Conservation (phyloP, 2,888 invertebrate species). For the Agrochola lota region DNA sequence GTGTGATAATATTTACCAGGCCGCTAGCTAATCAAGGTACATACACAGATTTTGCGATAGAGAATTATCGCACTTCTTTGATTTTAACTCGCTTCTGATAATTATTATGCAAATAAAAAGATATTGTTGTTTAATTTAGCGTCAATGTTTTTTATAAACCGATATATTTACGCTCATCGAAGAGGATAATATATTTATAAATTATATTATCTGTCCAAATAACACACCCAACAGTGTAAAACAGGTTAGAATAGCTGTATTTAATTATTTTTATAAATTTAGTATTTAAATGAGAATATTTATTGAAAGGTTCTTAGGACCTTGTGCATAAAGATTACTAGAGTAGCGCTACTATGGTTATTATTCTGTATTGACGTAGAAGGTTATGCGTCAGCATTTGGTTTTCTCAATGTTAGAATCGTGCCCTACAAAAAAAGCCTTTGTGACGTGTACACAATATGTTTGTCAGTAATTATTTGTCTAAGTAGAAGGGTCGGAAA, state of each 20-base stretch:
- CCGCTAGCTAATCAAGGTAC: conserved; percentile 66
- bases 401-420: conserved; percentile 31
- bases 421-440: conserved; percentile 37
- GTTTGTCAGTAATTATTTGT: conserved; percentile 56
- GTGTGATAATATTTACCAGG: conserved; percentile 72
- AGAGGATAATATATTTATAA: conserved; percentile 19
- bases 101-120: conserved; percentile 20
- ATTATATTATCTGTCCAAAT: conserved; percentile 22
- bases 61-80: conserved; percentile 54
- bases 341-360: conserved; percentile 25
- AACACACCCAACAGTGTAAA: conserved; percentile 15
- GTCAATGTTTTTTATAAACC: conserved; percentile 33
- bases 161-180: conserved; percentile 20
- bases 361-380: conserved; percentile 42
- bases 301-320: conserved; percentile 36
- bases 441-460: conserved; percentile 37
- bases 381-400: conserved; percentile 54
- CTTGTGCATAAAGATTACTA: conserved; percentile 48
- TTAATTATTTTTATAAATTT: conserved; percentile 25
- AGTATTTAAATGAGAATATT: conserved; percentile 13
- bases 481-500: conserved; percentile 44
- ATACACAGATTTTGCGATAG: conserved; percentile 61
- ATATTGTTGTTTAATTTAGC: conserved; percentile 5
- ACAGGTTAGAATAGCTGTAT: conserved; percentile 19
- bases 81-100: conserved; percentile 35